Base-by-base conservation (phyloP, 1,140 invertebrate species). In the Pachypeltis micranthus region DNA sequence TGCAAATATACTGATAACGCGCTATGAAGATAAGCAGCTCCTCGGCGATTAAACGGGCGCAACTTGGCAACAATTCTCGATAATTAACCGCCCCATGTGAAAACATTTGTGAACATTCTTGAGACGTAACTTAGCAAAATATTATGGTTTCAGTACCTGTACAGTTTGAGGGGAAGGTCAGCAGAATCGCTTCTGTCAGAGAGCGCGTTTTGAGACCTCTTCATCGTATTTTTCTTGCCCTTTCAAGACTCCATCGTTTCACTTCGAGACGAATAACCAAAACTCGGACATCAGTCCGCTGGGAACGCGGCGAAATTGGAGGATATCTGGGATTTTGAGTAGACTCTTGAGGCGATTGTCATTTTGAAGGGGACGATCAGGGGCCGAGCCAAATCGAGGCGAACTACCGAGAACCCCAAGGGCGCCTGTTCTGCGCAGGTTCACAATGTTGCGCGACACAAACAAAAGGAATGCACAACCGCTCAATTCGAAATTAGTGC, bases 101-200 rank as follows among this genome's bases (percentile, higher is more conserved):
- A 24, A 16, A 47, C 2, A 23, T 12, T 39, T 10, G 21, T 7
- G 23, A 1, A 25, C 19, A 4, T 54, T 34, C 3, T 3, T 14
- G 57, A 26, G 7, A 47, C 27, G 44, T 29, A 25, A 63, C 10
- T 51, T 21, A 63, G 19, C 14, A 34, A 56, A 27, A 29, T 24
- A 21, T 56, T 62, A 63, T 71, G n/a, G n/a, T n/a, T n/a, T n/a
- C n/a, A n/a, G n/a, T 69, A 77, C 76, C 71, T 77, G 67, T 74
- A 76, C 44, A 77, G 70, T 62, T 74, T 72, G 65, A 70, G 74
- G 21, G 76, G 72, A 58, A 72, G 63, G 54, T 76, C 75, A 44
- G 74, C 70, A 54, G 63, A 71, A 65, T 76, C 75, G 60, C 70
- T 70, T 67, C 73, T 72, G 25, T 77, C 75, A 61, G 69, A 67